A percentile compares a stretch with the other conserved stretches of the same genome.
These are phyloP conservation scores for Mythimna vitellina DNA, from an alignment of 2,888 invertebrate species.

Conservation along the genomic window DNA sequence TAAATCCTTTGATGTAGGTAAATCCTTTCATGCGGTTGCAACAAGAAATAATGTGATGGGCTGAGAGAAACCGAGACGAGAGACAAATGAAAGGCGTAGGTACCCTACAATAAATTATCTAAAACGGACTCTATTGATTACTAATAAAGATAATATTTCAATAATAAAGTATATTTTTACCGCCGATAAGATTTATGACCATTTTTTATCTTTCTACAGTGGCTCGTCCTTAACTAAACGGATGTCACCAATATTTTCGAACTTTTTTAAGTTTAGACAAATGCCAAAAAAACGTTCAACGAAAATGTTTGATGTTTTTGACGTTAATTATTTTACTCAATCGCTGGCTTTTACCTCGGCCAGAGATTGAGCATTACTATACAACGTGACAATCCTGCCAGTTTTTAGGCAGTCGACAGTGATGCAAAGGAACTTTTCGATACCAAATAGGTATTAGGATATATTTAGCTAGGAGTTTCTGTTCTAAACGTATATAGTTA, in stretches of 20 bases:
- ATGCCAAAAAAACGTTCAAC: conserved; percentile 6
- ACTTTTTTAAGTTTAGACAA: not conserved
- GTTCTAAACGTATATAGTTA: too few species aligned
- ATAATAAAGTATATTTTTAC: not conserved
- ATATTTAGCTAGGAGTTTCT: too few species aligned
- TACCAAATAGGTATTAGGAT: too few species aligned
- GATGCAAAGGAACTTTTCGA: too few species aligned
- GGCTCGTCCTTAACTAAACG: conserved; percentile 1
- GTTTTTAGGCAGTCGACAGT: too few species aligned
- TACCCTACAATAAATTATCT: not conserved
- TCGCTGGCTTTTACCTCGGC: too few species aligned
- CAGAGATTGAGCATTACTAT: too few species aligned
- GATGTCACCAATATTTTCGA: not conserved
- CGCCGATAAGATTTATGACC: not conserved
- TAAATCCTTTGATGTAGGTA: conserved; percentile 4
- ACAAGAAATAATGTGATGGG: not conserved
- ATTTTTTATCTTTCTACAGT: not conserved
- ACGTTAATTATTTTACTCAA: not conserved
- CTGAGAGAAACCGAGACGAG: not conserved
- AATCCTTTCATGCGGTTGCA: not conserved
- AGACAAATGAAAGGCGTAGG: not conserved
- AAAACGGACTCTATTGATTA: not conserved
- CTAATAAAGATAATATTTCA: not conserved
- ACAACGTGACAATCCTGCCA: too few species aligned
- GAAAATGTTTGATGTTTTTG: conserved; percentile 1